Base-by-base conservation (phyloP, 2,113 vertebrate genomes). In the Scophthalmus maximus region DNA sequence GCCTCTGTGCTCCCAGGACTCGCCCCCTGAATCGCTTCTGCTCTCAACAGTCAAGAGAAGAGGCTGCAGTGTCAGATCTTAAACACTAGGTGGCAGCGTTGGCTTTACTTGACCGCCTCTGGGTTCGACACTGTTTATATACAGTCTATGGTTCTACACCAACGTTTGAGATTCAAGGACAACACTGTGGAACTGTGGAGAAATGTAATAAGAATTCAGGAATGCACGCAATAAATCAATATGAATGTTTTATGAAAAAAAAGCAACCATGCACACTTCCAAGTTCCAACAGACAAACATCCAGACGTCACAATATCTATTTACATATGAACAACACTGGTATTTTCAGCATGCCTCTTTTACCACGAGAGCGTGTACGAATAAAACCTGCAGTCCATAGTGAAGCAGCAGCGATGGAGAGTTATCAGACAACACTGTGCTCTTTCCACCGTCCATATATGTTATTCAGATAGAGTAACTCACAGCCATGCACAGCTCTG, bases 251-350 rank as follows among this genome's bases (percentile, higher is more conserved):
- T 87, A 85, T 87, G 73, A 47, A 76, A 73, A 70, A 67, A 49
- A 27, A 63, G 60, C 59, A 77, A 76, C 36, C 82, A 78, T 82
- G 84, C 90, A 63, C 67, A 86, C 36, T 15, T 74, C 82, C 14
- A 53, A 66, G 22, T 62, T 78, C 34, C 64, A 73, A 75, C 85
- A 65, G 53, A 89, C 79, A 59, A 82, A 88, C 49, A 82, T 68
- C 75, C 73, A 82, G 64, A 79, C 67, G 78, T 81, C 69, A 87
- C 50, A 15, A 63, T 66, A 68, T 67, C 76, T 82, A 85, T 88
- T 83, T 85, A 88, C 83, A 89, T 87, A 80, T 84, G 18, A 84
- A 87, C 88, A 84, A 42, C 53, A 77, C 23, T 74, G 64, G 53
- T 70, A n/a, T 32, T 73, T 58, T 78, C 68, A 75, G 67, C 88